Evolutionary conservation across 2,113 vertebrate genomes (phyloP).

Genomic region (Melanerpes formicivorus): DNA sequence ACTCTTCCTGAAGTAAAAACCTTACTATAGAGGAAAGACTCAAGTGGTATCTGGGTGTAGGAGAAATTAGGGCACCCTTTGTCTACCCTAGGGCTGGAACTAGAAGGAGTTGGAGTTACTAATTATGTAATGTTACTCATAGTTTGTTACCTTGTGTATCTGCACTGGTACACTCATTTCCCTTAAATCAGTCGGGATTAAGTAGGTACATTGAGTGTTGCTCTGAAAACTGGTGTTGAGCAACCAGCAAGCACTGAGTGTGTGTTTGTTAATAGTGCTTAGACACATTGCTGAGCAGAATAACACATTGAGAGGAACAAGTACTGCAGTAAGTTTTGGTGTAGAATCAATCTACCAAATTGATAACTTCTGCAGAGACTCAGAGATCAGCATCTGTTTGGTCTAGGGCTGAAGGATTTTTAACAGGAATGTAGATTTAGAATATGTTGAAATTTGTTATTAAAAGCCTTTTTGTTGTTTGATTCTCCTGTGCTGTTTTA

Average conservation of each 20-base stretch:
- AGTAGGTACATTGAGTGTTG: not conserved
- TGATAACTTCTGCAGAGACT: not conserved
- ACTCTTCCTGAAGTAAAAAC: not conserved
- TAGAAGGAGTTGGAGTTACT: not conserved
- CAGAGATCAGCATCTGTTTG: not conserved
- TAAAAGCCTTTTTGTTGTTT: not conserved
- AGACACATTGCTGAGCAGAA: not conserved
- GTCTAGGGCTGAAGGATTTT: not conserved
- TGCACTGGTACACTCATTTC: not conserved
- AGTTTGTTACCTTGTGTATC: not conserved
- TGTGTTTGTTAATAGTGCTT: not conserved
- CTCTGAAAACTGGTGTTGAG: not conserved
- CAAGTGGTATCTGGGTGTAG: not conserved
- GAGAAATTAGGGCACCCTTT: not conserved
- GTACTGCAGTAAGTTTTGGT: not conserved
- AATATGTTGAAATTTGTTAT: not conserved
- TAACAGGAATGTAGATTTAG: not conserved
- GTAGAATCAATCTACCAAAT: not conserved
- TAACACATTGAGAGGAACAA: not conserved
- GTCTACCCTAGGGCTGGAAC: not conserved
- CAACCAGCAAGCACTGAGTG: not conserved
- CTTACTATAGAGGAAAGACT: not conserved
- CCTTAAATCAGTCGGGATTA: not conserved
- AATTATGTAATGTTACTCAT: not conserved
- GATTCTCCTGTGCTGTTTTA: not conserved